Evolutionary conservation across 2,797 vertebrate genomes (phyloP).

Genomic region (Pampus argenteus): DNA sequence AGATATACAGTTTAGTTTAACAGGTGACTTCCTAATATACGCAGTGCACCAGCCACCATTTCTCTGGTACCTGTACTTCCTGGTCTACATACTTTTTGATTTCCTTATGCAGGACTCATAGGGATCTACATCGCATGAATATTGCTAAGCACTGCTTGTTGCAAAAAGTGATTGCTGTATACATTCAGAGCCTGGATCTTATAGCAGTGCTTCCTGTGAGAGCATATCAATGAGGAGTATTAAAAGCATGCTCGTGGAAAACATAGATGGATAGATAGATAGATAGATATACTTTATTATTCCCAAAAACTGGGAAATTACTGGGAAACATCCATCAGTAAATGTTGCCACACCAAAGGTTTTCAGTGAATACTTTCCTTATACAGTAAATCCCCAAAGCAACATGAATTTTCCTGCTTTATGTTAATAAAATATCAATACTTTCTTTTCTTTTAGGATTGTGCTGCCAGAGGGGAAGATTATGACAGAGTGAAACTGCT

Average conservation of each 20-base stretch:
- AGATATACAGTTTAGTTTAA: too few species aligned
- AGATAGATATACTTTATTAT: too few species aligned
- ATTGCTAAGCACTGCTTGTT: too few species aligned
- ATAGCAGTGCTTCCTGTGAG: not conserved
- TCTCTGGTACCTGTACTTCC: not conserved
- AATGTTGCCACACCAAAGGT: not conserved
- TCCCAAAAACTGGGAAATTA: not conserved
- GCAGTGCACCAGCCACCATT: too few species aligned
- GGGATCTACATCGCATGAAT: too few species aligned
- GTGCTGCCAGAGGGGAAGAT: constrained; percentile 89
- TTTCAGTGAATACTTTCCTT: not conserved
- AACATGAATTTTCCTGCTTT: not conserved
- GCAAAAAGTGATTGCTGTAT: not conserved
- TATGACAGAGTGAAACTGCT: constrained; percentile 93
- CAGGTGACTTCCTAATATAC: too few species aligned
- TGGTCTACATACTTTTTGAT: not conserved
- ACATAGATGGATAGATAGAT: too few species aligned
- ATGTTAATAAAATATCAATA: not conserved
- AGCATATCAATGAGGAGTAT: not conserved
- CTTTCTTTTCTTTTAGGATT: constrained; percentile 86
- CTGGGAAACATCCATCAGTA: not conserved
- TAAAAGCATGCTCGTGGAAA: not conserved
- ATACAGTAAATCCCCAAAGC: too few species aligned
- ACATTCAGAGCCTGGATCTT: not conserved
- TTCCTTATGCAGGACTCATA: not conserved